phyloP scores from a whole-genome alignment of 1,140 invertebrate genomes.

The Apocrypta bakeri region DNA sequence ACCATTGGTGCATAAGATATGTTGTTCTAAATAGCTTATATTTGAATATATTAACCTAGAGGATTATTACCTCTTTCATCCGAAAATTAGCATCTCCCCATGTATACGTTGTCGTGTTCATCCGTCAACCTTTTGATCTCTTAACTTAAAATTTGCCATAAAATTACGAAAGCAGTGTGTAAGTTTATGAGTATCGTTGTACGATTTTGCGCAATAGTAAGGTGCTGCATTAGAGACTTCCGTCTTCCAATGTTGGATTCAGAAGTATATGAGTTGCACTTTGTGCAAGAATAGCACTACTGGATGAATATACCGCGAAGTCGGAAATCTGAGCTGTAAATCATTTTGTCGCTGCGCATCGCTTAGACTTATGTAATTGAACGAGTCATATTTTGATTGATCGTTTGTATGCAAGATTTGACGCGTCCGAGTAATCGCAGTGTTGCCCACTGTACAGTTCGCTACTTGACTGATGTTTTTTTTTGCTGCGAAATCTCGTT shows the following conservation, averaged over 20 bases:
- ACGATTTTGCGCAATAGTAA: background rate
- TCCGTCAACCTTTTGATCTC: background rate
- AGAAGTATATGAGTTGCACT: background rate
- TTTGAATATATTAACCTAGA: too few species aligned
- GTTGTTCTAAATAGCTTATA: background rate
- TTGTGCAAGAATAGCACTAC: background rate
- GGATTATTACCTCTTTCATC: background rate
- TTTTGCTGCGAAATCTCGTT: too few species aligned
- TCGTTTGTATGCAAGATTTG: background rate
- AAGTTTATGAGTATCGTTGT: background rate
- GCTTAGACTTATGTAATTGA: background rate
- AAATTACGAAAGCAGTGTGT: background rate
- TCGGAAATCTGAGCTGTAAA: background rate
- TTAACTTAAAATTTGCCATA: background rate
- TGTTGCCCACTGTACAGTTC: background rate
- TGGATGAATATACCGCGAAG: background rate
- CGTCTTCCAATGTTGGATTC: background rate
- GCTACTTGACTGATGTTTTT: background rate
- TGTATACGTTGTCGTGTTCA: background rate
- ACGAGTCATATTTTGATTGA: constrained; percentile 9
- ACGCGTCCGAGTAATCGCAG: too few species aligned
- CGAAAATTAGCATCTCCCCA: too few species aligned
- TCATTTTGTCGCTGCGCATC: background rate
- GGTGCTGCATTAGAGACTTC: background rate
- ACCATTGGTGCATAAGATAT: too few species aligned